Percentiles rank a stretch among this genome's conserved stretches.
phyloP scores from a whole-genome alignment of 2,113 vertebrate species.

The Progne subis region DNA sequence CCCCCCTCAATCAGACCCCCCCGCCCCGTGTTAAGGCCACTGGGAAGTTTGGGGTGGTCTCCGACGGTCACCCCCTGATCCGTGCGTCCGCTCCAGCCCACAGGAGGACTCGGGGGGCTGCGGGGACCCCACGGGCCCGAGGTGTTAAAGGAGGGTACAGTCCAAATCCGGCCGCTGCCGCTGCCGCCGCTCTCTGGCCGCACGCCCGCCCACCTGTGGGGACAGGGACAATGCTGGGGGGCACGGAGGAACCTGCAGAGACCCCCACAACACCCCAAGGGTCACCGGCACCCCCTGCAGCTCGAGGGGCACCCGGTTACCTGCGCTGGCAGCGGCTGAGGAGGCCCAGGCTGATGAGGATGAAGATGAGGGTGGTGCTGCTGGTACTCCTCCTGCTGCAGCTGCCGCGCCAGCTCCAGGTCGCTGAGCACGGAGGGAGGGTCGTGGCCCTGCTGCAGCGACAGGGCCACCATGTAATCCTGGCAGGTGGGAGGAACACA shows the following conservation, averaged over 20 bases:
- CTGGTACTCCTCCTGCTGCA: slow-evolving; percentile 93
- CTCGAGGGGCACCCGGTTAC: accelerated
- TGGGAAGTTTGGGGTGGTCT: background rate
- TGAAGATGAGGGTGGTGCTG: background rate
- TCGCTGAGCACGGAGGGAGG: slow-evolving; percentile 77
- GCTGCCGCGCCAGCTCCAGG: slow-evolving; percentile 88
- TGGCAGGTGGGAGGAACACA: background rate
- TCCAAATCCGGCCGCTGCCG: slow-evolving; percentile 76
- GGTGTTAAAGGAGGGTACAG: slow-evolving; percentile 69
- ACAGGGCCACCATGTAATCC: slow-evolving; percentile 92
- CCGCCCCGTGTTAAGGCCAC: background rate
- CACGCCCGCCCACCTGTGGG: slow-evolving; percentile 72
- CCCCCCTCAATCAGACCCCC: background rate
- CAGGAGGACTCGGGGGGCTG: accelerated
- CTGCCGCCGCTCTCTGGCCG: slow-evolving; percentile 67
- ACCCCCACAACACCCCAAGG: accelerated
- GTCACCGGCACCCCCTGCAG: background rate
- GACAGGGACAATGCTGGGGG: background rate
- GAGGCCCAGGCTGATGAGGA: background rate
- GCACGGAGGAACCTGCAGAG: background rate
- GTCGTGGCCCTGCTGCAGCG: slow-evolving; percentile 75
- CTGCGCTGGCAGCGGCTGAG: background rate
- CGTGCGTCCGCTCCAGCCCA: background rate
- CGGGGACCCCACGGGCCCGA: background rate
- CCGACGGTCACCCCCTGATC: background rate